Base-by-base conservation (phyloP, 1,140 invertebrate species). In the Psix sp. region DNA sequence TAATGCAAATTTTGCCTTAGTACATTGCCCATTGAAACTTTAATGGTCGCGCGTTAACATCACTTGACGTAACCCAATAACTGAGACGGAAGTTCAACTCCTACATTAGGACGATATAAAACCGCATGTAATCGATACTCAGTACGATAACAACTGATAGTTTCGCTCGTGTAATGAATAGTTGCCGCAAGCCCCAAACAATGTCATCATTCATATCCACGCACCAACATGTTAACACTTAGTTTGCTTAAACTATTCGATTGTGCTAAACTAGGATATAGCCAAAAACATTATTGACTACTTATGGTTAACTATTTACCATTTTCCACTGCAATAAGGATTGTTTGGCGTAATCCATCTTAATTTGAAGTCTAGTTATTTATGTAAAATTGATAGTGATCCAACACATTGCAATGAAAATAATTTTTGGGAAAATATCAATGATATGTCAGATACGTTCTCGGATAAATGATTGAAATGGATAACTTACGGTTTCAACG, bases 41-140 rank as follows among this genome's bases (percentile, higher is more conserved):
- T 60, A 52, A 73, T 73, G 59, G 39, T 26, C 40, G 42, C 13
- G 20, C 48, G 54, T 63, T 49, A 51, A 65, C 57, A 48, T 72
- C 38, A 62, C 29, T 67, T 15, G 49, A 52, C 35, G 42, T 40
- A 54, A 62, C 36, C 48, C 62, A 62, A 43, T 57, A 49, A 67
- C 40, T 40, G 71, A 66, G 62, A 56, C 56, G 62, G 62, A 54
- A 67, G 48, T 59, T 56, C 31, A 48, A 60, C 62, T 60, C 20
- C 48, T 60, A 59, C 29, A 46, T 57, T 63, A 63, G 60, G 31
- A 52, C 62, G 57, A 76, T 72, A 60, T 59, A 63, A 67, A 76
- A 72, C 74, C 62, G 40, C 67, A 67, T 24, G 24, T 18, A 67
- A 7, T 76, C 74, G 52, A 76, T 72, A 21, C 54, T 66, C 35